phyloP scores from a whole-genome alignment of 2,797 vertebrate genomes.

The Chaunax sp. region DNA sequence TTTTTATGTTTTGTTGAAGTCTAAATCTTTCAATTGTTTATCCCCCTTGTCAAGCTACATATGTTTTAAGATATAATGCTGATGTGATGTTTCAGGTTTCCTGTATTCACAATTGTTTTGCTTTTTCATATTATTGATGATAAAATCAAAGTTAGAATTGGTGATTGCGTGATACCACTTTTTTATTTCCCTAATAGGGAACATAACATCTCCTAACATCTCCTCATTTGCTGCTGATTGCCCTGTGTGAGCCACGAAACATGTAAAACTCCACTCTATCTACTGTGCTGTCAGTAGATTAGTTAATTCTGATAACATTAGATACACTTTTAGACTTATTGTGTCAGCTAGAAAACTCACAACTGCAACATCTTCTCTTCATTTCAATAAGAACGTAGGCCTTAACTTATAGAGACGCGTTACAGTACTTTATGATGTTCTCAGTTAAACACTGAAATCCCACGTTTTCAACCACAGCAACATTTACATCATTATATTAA shows the following conservation, averaged over 20 bases:
- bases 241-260: not conserved
- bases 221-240: not conserved
- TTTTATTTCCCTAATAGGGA: too few species aligned
- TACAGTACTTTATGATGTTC: conserved; percentile 1
- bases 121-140: too few species aligned
- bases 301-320: conserved; percentile 2
- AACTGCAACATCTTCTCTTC: not conserved
- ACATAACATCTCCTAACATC: too few species aligned
- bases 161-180: too few species aligned
- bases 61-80: too few species aligned
- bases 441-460: not conserved
- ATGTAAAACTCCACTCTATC: not conserved
- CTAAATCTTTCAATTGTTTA: too few species aligned
- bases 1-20: too few species aligned
- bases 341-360: not conserved
- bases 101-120: too few species aligned
- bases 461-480: not conserved
- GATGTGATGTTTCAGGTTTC: too few species aligned
- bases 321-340: not conserved
- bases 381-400: not conserved
- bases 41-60: too few species aligned
- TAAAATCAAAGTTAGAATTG: too few species aligned
- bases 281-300: not conserved
- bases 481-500: not conserved
- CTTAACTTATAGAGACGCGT: not conserved